Percentiles rank a stretch among this genome's conserved stretches.
Conservation (phyloP, 2,113 vertebrate species). For the Notarius lentiginosus region DNA sequence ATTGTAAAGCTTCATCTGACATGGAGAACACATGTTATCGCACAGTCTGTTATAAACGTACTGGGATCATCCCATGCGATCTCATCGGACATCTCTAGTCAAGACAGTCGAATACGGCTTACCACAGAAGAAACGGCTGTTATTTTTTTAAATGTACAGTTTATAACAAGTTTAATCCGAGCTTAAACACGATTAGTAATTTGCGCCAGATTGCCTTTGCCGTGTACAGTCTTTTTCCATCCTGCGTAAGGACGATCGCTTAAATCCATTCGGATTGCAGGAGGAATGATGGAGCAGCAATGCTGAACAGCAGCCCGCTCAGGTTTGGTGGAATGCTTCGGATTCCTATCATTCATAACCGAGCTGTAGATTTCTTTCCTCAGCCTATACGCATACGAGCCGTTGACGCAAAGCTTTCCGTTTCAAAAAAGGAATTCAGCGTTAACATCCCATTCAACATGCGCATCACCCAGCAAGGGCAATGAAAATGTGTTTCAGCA, state of each 20-base stretch:
- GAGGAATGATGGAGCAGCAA: slow-evolving; percentile 17
- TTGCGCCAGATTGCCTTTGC: neutral
- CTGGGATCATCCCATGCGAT: neutral
- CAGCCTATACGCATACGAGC: neutral
- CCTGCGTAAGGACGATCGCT: neutral
- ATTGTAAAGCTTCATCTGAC: neutral
- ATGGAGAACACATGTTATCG: neutral
- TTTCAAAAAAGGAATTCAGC: slow-evolving; percentile 9
- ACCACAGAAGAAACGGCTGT: neutral
- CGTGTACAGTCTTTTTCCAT: neutral
- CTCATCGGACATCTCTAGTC: neutral
- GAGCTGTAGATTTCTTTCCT: slow-evolving; percentile 25
- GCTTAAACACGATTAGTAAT: neutral
- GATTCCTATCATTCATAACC: slow-evolving; percentile 6
- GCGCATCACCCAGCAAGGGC: neutral
- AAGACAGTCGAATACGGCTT: neutral
- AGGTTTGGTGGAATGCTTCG: slow-evolving; percentile 9
- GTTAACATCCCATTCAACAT: neutral
- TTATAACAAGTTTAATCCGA: neutral
- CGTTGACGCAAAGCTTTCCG: slow-evolving; percentile 23
- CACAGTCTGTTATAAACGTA: neutral
- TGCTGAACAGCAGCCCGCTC: slow-evolving; percentile 19
- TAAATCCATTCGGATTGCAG: neutral
- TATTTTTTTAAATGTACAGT: neutral
- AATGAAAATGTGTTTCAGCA: neutral